Percentiles rank a stretch among this genome's conserved stretches.
Evolutionary conservation across 2,888 invertebrate genomes (phyloP).

Genomic region (Tetropium fuscum): DNA sequence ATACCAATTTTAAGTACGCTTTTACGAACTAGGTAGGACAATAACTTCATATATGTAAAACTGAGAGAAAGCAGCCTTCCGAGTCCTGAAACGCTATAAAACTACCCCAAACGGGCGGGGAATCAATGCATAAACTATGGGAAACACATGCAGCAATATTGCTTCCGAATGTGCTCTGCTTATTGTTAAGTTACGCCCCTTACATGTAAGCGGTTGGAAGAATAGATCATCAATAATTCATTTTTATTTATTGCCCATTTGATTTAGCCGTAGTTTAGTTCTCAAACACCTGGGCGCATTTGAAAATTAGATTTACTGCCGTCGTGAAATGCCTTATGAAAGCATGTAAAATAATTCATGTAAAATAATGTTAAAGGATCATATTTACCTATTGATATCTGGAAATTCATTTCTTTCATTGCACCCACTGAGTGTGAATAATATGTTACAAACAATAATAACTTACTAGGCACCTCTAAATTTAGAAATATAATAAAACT

Average conservation of each 20-base stretch:
- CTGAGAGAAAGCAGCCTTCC: constrained; percentile 7
- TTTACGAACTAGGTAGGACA: constrained; percentile 7
- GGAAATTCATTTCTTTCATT: no score
- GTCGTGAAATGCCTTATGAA: no score
- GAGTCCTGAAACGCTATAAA: constrained; percentile 12
- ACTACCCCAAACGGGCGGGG: constrained; percentile 29
- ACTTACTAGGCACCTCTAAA: no score
- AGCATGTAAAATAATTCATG: no score
- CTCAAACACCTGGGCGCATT: constrained; percentile 16
- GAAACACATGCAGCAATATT: constrained; percentile 45
- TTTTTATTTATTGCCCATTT: constrained; percentile 33
- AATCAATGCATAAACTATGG: constrained; percentile 51
- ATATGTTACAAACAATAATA: no score
- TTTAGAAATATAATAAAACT: no score
- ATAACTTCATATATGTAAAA: constrained; percentile 18
- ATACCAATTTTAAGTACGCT: no score
- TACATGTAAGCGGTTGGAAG: constrained; percentile 20
- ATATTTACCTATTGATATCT: no score
- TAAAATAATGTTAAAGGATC: no score
- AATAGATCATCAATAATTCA: constrained; percentile 31
- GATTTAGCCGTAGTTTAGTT: constrained; percentile 21
- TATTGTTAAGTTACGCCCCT: constrained; percentile 21
- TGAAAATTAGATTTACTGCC: constrained; percentile 26
- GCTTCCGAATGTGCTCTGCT: constrained; percentile 22
- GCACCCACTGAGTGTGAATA: no score